These are phyloP conservation scores for Oscheius sp. DNA, from an alignment of 2,888 invertebrate genomes.

Conservation along the genomic window DNA sequence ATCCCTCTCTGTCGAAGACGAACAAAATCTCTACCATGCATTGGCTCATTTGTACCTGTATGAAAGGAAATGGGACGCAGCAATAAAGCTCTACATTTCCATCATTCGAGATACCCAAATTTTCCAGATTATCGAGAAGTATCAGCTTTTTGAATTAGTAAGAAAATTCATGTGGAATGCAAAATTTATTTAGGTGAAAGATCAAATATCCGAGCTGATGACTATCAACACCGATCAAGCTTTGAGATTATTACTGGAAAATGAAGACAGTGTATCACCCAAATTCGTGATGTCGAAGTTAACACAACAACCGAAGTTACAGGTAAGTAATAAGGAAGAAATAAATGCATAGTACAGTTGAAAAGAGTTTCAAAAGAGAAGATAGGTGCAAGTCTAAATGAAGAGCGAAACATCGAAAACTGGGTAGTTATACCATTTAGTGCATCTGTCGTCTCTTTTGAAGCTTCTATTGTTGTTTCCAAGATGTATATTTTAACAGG, in stretches of 20 bases:
- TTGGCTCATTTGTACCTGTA: conserved; percentile 65
- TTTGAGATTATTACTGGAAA: conserved; percentile 64
- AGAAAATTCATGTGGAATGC: not conserved
- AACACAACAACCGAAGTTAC: conserved; percentile 58
- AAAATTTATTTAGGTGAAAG: conserved; percentile 56
- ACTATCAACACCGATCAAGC: conserved; percentile 66
- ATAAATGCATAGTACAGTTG: too few relatives aligned
- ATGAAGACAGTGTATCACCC: conserved; percentile 64
- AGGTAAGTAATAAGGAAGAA: too few relatives aligned
- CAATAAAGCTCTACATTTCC: conserved; percentile 62
- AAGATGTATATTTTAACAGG: too few relatives aligned
- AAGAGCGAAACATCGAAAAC: not conserved
- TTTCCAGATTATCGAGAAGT: conserved; percentile 66
- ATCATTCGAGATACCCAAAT: conserved; percentile 59
- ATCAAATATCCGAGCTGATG: conserved; percentile 68
- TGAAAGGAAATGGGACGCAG: conserved; percentile 62
- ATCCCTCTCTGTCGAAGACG: conserved; percentile 34
- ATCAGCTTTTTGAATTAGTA: conserved; percentile 58
- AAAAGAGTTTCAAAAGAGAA: not conserved
- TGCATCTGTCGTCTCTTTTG: not conserved
- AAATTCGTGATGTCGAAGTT: conserved; percentile 64
- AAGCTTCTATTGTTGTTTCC: too few relatives aligned
- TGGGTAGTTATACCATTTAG: not conserved
- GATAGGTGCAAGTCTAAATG: not conserved
- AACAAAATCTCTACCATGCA: conserved; percentile 43